Evolutionary conservation across 1,140 invertebrate species (phyloP).

Genomic region (Meloidogyne chitwoodi): DNA sequence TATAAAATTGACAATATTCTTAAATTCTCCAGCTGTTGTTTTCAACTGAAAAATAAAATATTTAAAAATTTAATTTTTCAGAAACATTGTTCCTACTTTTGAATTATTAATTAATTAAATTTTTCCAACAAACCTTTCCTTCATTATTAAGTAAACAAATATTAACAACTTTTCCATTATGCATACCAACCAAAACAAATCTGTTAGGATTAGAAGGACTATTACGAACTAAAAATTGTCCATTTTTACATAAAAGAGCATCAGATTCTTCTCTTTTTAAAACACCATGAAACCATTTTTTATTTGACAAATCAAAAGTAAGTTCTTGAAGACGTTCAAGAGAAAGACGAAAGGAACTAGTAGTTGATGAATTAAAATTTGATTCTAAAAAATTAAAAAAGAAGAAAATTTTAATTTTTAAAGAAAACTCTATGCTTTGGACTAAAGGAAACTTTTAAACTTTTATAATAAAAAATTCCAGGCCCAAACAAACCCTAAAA

Average conservation of each 20-base stretch:
- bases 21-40: conserved; percentile 11
- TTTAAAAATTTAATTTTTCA: background rate
- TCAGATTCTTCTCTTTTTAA: conserved; percentile 23
- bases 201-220: conserved; percentile 30
- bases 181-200: conserved; percentile 29
- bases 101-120: background rate
- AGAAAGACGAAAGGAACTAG: background rate
- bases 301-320: background rate
- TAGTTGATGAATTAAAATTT: background rate
- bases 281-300: conserved; percentile 27
- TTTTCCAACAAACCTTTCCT: conserved; percentile 8
- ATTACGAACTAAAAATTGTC: conserved; percentile 31
- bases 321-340: conserved; percentile 5
- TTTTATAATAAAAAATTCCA: too few species aligned
- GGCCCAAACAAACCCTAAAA: too few species aligned
- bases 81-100: too few species aligned
- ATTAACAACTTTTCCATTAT: conserved; percentile 21
- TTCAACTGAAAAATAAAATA: background rate
- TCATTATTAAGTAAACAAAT: conserved; percentile 31
- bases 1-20: conserved; percentile 8
- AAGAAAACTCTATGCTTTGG: too few species aligned
- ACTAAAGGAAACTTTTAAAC: too few species aligned
- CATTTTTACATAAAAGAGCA: conserved; percentile 12
- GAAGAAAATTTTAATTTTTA: background rate
- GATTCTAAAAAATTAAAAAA: background rate